Evolutionary conservation across 2,888 invertebrate species (phyloP), one percentile per base, ranked within the genome.

Genomic region (Phaonia tiefii): DNA sequence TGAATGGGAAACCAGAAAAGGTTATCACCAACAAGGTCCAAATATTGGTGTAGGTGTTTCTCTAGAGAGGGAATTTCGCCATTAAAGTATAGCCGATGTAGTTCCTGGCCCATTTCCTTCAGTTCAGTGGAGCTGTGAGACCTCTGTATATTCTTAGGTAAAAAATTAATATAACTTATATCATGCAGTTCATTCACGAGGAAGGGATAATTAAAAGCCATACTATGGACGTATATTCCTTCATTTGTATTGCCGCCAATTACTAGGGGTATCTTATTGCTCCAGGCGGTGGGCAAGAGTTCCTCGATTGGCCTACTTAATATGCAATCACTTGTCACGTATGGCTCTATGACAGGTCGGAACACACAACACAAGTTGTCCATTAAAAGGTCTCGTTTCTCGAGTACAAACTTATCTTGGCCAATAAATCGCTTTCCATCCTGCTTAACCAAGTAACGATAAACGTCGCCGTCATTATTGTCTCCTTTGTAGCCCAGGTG

Each of bases 211-310:
- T 63, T 70, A 2, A 42, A 22, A 10, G 63, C 56, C 76, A 83
- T 58, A 44, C 85, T 83, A 78, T 87, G 88, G 8, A 86, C 84
- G 26, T 89, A 86, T 1, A 90, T 83, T 0, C 90, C 91, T 80
- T 91, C 91, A 31, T 88, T 87, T 0, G 89, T 87, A 22, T 86
- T 89, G 13, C 87, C 88, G 1, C 90, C 90, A 25, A 91, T 76
- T 2, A 90, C 86, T 5, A 91, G n/a, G 0, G 90, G 90, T 58
- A 91, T 87, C 0, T 83, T 73, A 65, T 90, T 89, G 31, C 90
- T 86, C 90, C 90, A 90, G 0, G 88, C 85, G 2, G 75, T 85
- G 10, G 85, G 46, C 60, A 88, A 82, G 85, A 89, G 84, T 2
- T 89, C 85, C 11, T 83, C 85, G 20, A 87, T 88, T 1, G 86